A percentile compares a stretch with the other conserved stretches of the same genome.
Evolutionary conservation across 2,113 vertebrate species (phyloP).

Genomic region (Syrrhaptes paradoxus): DNA sequence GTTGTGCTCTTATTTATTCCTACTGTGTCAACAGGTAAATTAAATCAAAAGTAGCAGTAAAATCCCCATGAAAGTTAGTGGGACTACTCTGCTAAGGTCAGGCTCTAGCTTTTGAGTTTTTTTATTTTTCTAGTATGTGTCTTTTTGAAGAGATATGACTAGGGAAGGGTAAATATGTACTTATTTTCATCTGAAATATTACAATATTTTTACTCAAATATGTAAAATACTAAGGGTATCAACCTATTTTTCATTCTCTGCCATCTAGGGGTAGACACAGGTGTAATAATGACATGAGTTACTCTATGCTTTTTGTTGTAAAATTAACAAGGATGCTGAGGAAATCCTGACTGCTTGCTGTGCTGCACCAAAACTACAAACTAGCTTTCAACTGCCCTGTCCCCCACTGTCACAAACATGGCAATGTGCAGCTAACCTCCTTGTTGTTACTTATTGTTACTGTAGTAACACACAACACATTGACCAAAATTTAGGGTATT

Average conservation of each 20-base stretch:
- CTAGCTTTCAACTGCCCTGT: not conserved
- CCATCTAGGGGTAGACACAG: not conserved
- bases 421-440: not conserved
- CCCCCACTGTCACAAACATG: not conserved
- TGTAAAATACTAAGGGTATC: not conserved
- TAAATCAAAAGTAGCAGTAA: not conserved
- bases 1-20: not conserved
- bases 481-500: not conserved
- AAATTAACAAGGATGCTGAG: not conserved
- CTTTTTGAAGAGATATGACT: not conserved
- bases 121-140: not conserved
- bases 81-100: not conserved
- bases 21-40: not conserved
- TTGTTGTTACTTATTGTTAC: not conserved
- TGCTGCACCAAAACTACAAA: not conserved
- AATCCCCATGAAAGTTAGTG: not conserved
- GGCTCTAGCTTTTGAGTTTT: not conserved
- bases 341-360: not conserved
- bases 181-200: not conserved
- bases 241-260: not conserved
- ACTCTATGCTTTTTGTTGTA: not conserved
- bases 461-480: not conserved
- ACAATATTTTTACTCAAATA: not conserved
- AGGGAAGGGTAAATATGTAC: not conserved
- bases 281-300: not conserved